Conservation (phyloP, 2,797 vertebrate species). For the Brachyalestes nurse region DNA sequence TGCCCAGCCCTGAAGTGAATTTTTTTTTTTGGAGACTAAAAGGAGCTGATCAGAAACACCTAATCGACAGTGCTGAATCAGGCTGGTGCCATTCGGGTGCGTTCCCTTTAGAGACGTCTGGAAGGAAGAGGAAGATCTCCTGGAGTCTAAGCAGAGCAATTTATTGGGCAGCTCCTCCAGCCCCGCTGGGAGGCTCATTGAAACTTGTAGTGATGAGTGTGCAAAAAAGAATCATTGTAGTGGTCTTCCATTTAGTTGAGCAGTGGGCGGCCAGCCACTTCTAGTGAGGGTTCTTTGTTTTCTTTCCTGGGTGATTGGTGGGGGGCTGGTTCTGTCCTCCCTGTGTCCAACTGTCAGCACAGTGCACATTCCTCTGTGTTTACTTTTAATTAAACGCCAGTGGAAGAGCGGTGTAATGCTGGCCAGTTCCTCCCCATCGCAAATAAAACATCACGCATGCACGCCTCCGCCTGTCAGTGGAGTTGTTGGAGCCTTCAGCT, state of each 20-base stretch:
- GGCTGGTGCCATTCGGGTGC: slow-evolving; percentile 38
- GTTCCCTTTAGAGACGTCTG: slow-evolving; percentile 21
- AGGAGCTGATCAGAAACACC: slow-evolving; percentile 6
- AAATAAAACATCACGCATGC: slow-evolving; percentile 25
- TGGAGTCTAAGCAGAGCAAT: slow-evolving; percentile 26
- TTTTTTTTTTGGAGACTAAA: background rate
- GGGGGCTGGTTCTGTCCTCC: slow-evolving; percentile 23
- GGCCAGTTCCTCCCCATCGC: slow-evolving; percentile 24
- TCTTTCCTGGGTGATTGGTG: slow-evolving; percentile 40
- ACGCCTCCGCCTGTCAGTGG: background rate
- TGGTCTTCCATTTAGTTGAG: slow-evolving; percentile 33
- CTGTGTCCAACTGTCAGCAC: slow-evolving; percentile 47
- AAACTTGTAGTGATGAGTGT: slow-evolving; percentile 48
- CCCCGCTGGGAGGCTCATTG: slow-evolving; percentile 41
- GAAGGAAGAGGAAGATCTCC: slow-evolving; percentile 34
- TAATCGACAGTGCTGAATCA: slow-evolving; percentile 33
- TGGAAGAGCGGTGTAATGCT: background rate
- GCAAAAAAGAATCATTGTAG: slow-evolving; percentile 52
- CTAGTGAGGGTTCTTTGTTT: slow-evolving; percentile 55
- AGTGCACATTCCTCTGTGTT: slow-evolving; percentile 52
- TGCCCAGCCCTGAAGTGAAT: too few relatives aligned
- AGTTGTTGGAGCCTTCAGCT: slow-evolving; percentile 18
- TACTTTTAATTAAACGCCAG: slow-evolving; percentile 58
- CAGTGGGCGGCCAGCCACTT: slow-evolving; percentile 42
- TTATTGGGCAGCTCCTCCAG: slow-evolving; percentile 29